These are phyloP conservation scores for Sarcophaga peregrina DNA, from an alignment of 1,140 invertebrate species.

Conservation along the genomic window DNA sequence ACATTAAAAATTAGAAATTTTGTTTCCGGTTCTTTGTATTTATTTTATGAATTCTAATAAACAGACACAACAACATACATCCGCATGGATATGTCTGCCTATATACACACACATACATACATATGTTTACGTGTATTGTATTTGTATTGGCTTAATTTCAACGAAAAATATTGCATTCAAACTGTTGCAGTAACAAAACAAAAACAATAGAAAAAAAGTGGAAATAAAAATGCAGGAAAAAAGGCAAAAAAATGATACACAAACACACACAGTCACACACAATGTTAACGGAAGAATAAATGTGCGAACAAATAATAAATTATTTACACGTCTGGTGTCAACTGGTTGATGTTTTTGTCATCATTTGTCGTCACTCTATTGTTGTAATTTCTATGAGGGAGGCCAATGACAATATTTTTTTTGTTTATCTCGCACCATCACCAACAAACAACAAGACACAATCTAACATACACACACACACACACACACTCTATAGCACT, in stretches of 20 bases:
- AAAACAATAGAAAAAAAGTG: not conserved
- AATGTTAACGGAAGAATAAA: conserved; percentile 1
- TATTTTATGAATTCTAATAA: no score
- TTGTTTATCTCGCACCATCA: no score
- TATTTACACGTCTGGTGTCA: conserved; percentile 39
- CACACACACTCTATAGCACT: no score
- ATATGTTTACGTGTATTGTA: not conserved
- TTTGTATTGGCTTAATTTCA: not conserved
- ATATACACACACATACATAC: not conserved
- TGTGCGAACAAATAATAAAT: conserved; percentile 37
- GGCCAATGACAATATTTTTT: not conserved
- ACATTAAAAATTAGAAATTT: no score
- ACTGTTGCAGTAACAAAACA: no score
- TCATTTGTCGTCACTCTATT: conserved; percentile 23
- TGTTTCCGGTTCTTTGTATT: no score
- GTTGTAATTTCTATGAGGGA: not conserved
- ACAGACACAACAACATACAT: no score
- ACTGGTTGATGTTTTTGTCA: conserved; percentile 33
- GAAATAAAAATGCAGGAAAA: not conserved
- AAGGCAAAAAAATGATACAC: not conserved
- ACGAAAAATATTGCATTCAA: not conserved
- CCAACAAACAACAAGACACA: no score
- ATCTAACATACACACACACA: no score
- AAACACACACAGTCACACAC: not conserved
- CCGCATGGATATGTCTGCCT: not conserved